Conservation (phyloP, 2,888 invertebrate genomes). For the Machimus rusticus region DNA sequence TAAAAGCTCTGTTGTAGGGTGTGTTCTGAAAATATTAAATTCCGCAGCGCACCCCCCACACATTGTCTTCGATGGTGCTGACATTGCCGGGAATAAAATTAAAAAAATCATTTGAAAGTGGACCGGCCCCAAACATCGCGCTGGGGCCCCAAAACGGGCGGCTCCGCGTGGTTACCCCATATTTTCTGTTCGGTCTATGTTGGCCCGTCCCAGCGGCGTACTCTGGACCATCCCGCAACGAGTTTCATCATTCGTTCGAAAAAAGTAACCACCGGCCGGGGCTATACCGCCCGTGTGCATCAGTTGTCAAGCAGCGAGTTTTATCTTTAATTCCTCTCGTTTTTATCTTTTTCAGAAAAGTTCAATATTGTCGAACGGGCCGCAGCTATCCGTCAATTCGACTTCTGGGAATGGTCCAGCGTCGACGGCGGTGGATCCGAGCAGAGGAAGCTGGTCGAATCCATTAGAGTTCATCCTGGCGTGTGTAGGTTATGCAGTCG, state of each 20-base stretch:
- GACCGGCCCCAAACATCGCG: neutral
- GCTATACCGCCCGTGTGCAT: constrained; percentile 5
- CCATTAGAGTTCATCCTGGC: constrained; percentile 51
- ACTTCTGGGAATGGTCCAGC: constrained; percentile 36
- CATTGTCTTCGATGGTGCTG: constrained; percentile 1
- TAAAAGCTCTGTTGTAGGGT: neutral
- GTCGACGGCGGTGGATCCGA: neutral
- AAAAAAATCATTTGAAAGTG: neutral
- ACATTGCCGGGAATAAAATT: neutral
- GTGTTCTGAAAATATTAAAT: constrained; percentile 10
- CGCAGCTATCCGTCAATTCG: constrained; percentile 48
- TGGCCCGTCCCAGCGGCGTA: neutral
- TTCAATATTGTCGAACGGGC: constrained; percentile 48
- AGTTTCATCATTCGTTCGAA: neutral
- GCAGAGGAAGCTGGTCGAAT: constrained; percentile 51
- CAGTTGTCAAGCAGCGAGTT: constrained; percentile 36
- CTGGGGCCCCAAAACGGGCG: neutral
- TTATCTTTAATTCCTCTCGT: constrained; percentile 39
- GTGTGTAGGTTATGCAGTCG: constrained; percentile 52
- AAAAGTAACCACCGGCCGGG: neutral
- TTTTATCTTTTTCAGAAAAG: constrained; percentile 47
- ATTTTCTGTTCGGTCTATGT: neutral
- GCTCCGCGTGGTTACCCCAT: neutral
- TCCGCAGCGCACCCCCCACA: neutral
- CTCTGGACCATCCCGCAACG: neutral